phyloP scores from a whole-genome alignment of 1,140 invertebrate genomes.

The Diuraphis noxia region DNA sequence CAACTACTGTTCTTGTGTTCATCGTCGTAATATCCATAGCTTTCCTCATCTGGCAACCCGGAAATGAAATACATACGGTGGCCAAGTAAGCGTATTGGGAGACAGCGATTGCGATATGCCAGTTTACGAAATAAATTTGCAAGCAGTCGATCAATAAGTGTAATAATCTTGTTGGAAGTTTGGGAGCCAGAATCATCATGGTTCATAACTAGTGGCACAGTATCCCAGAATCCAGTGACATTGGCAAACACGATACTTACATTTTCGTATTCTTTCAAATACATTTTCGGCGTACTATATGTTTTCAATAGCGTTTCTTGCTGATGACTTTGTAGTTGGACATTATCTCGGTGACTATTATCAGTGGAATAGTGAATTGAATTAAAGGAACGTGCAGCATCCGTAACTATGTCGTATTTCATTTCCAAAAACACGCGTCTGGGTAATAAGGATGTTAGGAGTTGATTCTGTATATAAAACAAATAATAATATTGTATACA shows the following conservation, averaged over 20 bases:
- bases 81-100: constrained; percentile 87
- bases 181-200: constrained; percentile 63
- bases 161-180: constrained; percentile 82
- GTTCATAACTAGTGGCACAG: constrained; percentile 81
- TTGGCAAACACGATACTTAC: constrained; percentile 90
- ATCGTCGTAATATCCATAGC: not conserved
- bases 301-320: not conserved
- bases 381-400: constrained; percentile 7
- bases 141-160: constrained; percentile 78
- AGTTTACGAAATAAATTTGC: constrained; percentile 78
- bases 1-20: not conserved
- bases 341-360: not conserved
- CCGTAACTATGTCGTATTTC: not conserved
- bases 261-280: constrained; percentile 56
- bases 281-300: not conserved
- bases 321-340: not conserved
- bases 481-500: not conserved
- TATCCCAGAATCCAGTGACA: constrained; percentile 92
- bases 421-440: constrained; percentile 17
- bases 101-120: constrained; percentile 86
- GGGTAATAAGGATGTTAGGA: not conserved
- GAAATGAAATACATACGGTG: constrained; percentile 91
- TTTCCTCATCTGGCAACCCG: constrained; percentile 66
- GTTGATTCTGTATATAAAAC: not conserved
- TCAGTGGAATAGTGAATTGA: not conserved